phyloP scores from a whole-genome alignment of 1,140 invertebrate genomes.

The Diorhabda sublineata region DNA sequence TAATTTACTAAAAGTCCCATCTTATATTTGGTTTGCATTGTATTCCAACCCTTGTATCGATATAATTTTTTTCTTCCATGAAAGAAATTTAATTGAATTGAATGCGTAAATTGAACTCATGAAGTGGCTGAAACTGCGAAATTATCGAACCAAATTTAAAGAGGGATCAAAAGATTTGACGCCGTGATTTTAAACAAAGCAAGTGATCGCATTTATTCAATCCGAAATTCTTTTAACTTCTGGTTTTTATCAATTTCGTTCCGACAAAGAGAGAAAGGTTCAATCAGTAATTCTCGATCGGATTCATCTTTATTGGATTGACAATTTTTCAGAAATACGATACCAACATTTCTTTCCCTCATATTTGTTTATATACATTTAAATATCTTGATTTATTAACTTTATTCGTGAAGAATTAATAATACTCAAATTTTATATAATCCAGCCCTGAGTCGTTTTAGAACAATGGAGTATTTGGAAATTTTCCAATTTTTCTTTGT shows the following conservation, averaged over 20 bases:
- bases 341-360: too few relatives aligned
- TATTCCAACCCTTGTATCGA: too few relatives aligned
- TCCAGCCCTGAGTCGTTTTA: too few relatives aligned
- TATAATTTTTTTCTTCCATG: too few relatives aligned
- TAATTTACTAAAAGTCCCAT: too few relatives aligned
- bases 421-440: too few relatives aligned
- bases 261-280: not conserved
- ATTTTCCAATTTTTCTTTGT: too few relatives aligned
- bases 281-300: not conserved
- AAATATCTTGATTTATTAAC: too few relatives aligned
- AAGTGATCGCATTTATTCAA: conserved; percentile 25
- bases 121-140: conserved; percentile 19
- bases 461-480: too few relatives aligned
- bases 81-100: not conserved
- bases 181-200: conserved; percentile 23
- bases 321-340: not conserved
- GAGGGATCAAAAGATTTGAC: conserved; percentile 27
- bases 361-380: too few relatives aligned
- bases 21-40: too few relatives aligned
- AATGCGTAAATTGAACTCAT: conserved; percentile 12
- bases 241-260: conserved; percentile 3
- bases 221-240: conserved; percentile 28
- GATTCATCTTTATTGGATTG: not conserved
- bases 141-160: conserved; percentile 10
- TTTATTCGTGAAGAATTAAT: too few relatives aligned